Base-by-base conservation (phyloP, 2,113 vertebrate genomes). In the Xenopus borealis region DNA sequence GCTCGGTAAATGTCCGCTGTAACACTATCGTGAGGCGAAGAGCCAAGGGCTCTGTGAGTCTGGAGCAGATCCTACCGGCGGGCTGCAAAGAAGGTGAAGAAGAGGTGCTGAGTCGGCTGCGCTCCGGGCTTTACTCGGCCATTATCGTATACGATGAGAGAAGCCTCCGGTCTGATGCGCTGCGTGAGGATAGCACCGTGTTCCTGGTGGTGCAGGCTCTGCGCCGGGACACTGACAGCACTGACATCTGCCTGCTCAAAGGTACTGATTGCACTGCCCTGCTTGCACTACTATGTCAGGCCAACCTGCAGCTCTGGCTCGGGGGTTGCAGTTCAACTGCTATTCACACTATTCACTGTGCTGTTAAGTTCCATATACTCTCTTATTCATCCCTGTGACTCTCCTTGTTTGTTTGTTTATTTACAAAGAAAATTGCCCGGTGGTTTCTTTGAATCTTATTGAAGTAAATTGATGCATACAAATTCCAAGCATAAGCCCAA, bases 71-170 rank as follows among this genome's bases (percentile, higher is more conserved):
- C 46, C 88, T 98, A 79, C 92, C 95, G 62, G 94, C 94, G 17
- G 94, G 95, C 81, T 92, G 93, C 9, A 94, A 96, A 83, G 94
- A 87, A 65, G 66, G 68, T 11, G 93, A 95, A 80, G 92, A 93
- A 12, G 95, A 96, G 84, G 94, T 87, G 71, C 91, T 93, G 69
- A 79, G 85, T 78, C 90, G 94, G 68, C 88, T 98, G 19, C 92
- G 91, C 47, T 91, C 93, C 0, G 95, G 96, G 30, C 92, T 96
- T 62, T 97, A 92, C 80, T 90, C 95, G 19, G 94, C 94, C 10
- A 93, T 94, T 30, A 91, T 97, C 66, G 85, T 98, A 46, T 98
- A 98, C 83, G 96, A 98, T 79, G 95, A 97, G 89, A 90, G 96
- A 79, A 95, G 93, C 79, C 88, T 83, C 55, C 93, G 95, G 62